Percentiles rank a stretch among this genome's conserved stretches.
Conservation (phyloP, 2,113 vertebrate species). For the Empidonax alnorum region DNA sequence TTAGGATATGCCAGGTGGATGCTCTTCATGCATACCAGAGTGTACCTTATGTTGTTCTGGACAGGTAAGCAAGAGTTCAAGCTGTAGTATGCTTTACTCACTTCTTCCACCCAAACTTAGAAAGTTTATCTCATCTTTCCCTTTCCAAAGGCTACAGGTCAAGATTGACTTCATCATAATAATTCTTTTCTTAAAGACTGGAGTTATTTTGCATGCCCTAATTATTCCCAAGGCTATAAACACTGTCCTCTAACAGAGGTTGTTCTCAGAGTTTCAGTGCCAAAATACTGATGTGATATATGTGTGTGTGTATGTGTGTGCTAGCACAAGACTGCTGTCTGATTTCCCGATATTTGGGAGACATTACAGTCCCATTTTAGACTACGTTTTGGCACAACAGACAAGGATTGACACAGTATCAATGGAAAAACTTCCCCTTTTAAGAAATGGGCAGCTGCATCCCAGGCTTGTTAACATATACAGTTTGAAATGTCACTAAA, state of each 20-base stretch:
- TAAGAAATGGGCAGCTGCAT: background rate
- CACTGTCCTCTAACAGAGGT: background rate
- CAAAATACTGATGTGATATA: background rate
- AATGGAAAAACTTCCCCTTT: background rate
- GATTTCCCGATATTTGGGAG: background rate
- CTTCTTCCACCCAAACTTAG: background rate
- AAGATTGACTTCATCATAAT: background rate
- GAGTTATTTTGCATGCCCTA: background rate
- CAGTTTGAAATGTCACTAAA: background rate
- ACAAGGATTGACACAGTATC: background rate
- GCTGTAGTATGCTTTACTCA: background rate
- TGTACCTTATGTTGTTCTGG: background rate
- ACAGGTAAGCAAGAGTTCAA: background rate
- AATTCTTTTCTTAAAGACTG: background rate
- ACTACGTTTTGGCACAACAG: background rate
- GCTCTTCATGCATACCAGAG: background rate
- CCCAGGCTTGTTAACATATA: background rate
- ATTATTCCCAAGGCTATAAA: background rate
- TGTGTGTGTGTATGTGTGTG: background rate
- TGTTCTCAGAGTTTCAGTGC: background rate
- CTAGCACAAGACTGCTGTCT: background rate
- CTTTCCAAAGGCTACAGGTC: background rate
- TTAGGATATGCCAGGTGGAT: background rate
- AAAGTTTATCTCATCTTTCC: background rate
- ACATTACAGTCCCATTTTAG: background rate